phyloP scores from a whole-genome alignment of 2,113 vertebrate genomes.

The Cyphomyrus discorhynchus region DNA sequence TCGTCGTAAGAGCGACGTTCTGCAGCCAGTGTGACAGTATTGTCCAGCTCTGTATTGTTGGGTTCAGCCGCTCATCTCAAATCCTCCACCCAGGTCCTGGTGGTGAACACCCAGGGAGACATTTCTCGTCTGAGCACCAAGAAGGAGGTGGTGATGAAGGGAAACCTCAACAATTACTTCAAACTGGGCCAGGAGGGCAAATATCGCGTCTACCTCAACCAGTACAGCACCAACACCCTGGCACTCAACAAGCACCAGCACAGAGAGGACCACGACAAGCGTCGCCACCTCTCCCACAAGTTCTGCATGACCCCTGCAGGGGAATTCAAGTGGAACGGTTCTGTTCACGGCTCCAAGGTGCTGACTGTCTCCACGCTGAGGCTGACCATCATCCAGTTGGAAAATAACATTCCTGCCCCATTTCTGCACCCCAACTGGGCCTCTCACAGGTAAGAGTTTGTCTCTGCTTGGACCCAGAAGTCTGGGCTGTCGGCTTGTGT shows the following conservation, averaged over 20 bases:
- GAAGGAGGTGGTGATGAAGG: conserved; percentile 75
- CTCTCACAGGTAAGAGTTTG: conserved; percentile 82
- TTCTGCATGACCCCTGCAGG: conserved; percentile 89
- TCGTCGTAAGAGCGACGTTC: neutral
- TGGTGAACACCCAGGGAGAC: conserved; percentile 75
- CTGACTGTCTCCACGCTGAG: conserved; percentile 90
- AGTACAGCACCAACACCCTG: conserved; percentile 89
- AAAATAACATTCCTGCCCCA: conserved; percentile 86
- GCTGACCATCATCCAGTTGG: conserved; percentile 90
- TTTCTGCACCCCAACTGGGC: conserved; percentile 99
- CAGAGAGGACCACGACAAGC: conserved; percentile 95
- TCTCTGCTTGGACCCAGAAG: neutral
- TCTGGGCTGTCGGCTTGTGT: neutral
- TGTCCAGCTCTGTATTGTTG: neutral
- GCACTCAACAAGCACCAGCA: conserved; percentile 98
- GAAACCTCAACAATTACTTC: conserved; percentile 72
- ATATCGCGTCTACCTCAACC: conserved; percentile 93
- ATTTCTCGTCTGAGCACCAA: conserved; percentile 67
- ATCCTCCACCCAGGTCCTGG: conserved; percentile 58
- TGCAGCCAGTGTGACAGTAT: neutral
- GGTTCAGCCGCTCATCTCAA: neutral
- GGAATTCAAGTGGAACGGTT: conserved; percentile 97
- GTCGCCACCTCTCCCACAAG: conserved; percentile 91
- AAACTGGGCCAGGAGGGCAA: conserved; percentile 97
- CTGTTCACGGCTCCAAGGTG: conserved; percentile 86